These are phyloP conservation scores for Pantala flavescens DNA, from an alignment of 1,140 invertebrate genomes.

Conservation along the genomic window DNA sequence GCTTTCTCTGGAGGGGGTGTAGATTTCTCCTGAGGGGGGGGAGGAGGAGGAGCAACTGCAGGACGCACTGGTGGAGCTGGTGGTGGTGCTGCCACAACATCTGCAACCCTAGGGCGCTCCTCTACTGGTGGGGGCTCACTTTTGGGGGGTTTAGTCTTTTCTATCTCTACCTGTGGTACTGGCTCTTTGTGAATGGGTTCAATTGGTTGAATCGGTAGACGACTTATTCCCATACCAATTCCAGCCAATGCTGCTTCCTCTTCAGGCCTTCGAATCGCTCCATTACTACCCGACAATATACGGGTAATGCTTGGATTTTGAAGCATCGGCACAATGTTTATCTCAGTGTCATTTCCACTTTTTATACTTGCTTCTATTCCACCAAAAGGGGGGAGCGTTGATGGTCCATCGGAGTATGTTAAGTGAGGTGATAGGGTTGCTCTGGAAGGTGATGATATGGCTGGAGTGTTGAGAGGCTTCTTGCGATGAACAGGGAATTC, in stretches of 20 bases:
- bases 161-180: constrained; percentile 18
- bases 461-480: constrained; percentile 15
- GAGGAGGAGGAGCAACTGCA: background rate
- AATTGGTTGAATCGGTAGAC: background rate
- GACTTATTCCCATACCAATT: constrained; percentile 19
- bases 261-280: constrained; percentile 53
- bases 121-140: constrained; percentile 21
- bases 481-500: background rate
- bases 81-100: background rate
- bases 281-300: constrained; percentile 69
- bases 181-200: constrained; percentile 27
- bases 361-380: background rate
- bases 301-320: constrained; percentile 62
- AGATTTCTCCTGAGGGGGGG: constrained; percentile 4
- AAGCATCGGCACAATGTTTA: constrained; percentile 42
- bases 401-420: background rate
- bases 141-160: constrained; percentile 16
- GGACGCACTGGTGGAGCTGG: background rate
- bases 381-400: background rate
- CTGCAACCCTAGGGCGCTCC: constrained; percentile 12
- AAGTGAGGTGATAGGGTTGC: background rate
- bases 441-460: background rate
- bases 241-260: constrained; percentile 32
- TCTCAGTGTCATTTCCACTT: constrained; percentile 43
- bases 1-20: background rate